A percentile compares a stretch with the other conserved stretches of the same genome.
These are phyloP conservation scores for Antheraea assamensis DNA, from an alignment of 2,888 invertebrate species.

Conservation along the genomic window DNA sequence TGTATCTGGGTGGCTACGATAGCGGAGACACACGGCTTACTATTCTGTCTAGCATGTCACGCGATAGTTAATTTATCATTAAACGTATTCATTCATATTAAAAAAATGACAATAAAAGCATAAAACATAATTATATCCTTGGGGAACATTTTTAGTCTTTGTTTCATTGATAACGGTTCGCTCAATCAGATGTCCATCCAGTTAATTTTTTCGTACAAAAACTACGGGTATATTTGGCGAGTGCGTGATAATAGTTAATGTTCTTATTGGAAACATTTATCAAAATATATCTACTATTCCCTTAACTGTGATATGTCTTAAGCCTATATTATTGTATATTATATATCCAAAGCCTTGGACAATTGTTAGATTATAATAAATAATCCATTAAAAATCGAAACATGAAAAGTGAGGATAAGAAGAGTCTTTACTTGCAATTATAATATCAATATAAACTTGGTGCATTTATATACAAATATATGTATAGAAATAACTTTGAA, in stretches of 20 bases:
- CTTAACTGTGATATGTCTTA: not conserved
- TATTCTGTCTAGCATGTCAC: conserved; percentile 1
- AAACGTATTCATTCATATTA: too few relatives aligned
- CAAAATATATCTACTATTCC: not conserved
- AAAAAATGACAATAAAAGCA: too few relatives aligned
- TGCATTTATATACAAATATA: not conserved
- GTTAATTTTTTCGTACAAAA: too few relatives aligned
- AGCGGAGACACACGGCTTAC: conserved; percentile 40
- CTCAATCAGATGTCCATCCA: too few relatives aligned
- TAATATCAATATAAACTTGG: not conserved
- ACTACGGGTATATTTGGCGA: too few relatives aligned
- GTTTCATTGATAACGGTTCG: too few relatives aligned
- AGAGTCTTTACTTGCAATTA: not conserved
- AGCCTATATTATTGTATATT: not conserved
- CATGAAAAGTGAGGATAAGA: not conserved
- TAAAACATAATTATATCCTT: too few relatives aligned
- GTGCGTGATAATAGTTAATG: not conserved
- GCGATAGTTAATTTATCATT: too few relatives aligned
- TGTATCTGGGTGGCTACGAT: conserved; percentile 52
- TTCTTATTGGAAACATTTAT: not conserved
- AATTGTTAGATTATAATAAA: too few relatives aligned
- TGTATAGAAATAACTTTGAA: not conserved
- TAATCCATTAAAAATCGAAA: too few relatives aligned
- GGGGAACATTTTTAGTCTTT: too few relatives aligned
- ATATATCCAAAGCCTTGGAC: not conserved